Evolutionary conservation across 2,113 vertebrate species (phyloP).

Genomic region (Paralichthys olivaceus): DNA sequence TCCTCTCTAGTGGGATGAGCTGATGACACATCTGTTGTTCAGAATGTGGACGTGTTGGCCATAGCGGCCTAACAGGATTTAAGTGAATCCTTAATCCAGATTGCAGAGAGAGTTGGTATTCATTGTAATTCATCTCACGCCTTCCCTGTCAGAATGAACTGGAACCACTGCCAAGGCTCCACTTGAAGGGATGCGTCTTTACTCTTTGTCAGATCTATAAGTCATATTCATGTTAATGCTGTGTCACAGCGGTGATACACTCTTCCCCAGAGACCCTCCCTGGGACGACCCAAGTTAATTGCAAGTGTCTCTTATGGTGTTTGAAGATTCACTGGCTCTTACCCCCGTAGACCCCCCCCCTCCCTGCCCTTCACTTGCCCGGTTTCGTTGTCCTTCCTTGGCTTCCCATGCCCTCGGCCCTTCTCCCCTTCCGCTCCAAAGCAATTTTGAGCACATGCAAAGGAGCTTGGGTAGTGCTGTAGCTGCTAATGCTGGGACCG

Average conservation of each 20-base stretch:
- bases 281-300: slow-evolving; percentile 16
- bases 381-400: slow-evolving; percentile 33
- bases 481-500: slow-evolving; percentile 60
- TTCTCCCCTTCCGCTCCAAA: slow-evolving; percentile 42
- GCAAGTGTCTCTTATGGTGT: neutral
- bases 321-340: slow-evolving; percentile 30
- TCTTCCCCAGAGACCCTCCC: slow-evolving; percentile 10
- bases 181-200: slow-evolving; percentile 60
- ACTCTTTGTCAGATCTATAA: slow-evolving; percentile 29
- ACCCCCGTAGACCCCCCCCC: neutral
- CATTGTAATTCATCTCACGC: slow-evolving; percentile 73
- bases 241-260: slow-evolving; percentile 27
- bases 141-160: slow-evolving; percentile 56
- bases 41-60: slow-evolving; percentile 32
- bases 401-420: slow-evolving; percentile 51
- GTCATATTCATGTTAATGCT: slow-evolving; percentile 48
- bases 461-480: slow-evolving; percentile 46
- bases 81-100: slow-evolving; percentile 64
- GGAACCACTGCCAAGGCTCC: slow-evolving; percentile 52
- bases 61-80: slow-evolving; percentile 43
- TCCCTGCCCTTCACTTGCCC: slow-evolving; percentile 41
- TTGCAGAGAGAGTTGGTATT: slow-evolving; percentile 51
- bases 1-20: neutral
- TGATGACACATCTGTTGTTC: slow-evolving; percentile 21
- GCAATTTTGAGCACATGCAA: slow-evolving; percentile 59